Conservation (phyloP, 2,113 vertebrate species). For the Anoplopoma fimbria region DNA sequence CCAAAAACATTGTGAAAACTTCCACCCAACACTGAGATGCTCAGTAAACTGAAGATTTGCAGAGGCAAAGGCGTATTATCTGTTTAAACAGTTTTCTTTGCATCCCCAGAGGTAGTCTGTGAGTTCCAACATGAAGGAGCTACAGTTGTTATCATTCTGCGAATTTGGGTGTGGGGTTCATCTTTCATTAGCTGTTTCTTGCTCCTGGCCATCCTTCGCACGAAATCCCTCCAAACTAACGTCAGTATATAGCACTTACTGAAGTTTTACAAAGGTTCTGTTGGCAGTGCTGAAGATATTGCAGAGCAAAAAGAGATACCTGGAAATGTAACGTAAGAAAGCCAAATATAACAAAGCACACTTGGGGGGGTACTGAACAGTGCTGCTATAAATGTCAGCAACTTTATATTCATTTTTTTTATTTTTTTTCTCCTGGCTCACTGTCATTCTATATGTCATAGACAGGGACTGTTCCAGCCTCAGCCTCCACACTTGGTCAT, state of each 20-base stretch:
- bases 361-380: not conserved
- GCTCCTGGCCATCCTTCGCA: slow-evolving; percentile 32
- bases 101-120: slow-evolving; percentile 42
- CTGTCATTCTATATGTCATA: not conserved
- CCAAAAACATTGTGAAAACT: slow-evolving; percentile 1
- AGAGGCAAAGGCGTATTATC: slow-evolving; percentile 37
- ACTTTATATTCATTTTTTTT: not conserved
- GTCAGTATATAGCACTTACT: not conserved
- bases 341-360: slow-evolving; percentile 13
- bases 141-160: slow-evolving; percentile 46
- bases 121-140: slow-evolving; percentile 39
- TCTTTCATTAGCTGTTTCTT: slow-evolving; percentile 34
- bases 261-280: slow-evolving; percentile 25
- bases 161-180: slow-evolving; percentile 53
- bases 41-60: slow-evolving; percentile 25
- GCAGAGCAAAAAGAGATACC: not conserved
- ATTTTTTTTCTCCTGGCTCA: not conserved
- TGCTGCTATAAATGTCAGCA: slow-evolving; percentile 3
- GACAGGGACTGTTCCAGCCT: not conserved
- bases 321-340: not conserved
- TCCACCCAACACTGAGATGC: slow-evolving; percentile 25
- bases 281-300: not conserved
- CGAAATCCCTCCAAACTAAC: not conserved
- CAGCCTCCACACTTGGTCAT: slow-evolving; percentile 16
- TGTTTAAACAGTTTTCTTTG: slow-evolving; percentile 44